Conservation (phyloP, 1,140 invertebrate species). For the Aporrectodea caliginosa region DNA sequence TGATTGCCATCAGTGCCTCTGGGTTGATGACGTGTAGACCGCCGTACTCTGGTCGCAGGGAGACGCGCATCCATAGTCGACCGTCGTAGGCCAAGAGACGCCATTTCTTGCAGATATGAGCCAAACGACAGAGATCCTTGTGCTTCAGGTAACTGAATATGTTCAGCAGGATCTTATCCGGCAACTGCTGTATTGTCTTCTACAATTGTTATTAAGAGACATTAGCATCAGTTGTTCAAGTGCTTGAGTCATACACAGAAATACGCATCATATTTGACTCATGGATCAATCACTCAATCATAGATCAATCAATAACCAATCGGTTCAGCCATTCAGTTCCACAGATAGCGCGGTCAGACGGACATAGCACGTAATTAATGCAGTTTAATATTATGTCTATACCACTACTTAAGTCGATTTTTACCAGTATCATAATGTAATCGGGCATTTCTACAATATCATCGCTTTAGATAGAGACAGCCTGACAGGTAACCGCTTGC, state of each 20-base stretch:
- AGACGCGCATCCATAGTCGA: conserved; percentile 90
- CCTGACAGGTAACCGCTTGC: too few relatives aligned
- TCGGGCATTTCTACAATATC: too few relatives aligned
- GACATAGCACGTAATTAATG: neutral
- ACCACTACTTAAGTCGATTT: too few relatives aligned
- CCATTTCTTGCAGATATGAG: conserved; percentile 88
- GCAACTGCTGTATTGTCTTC: conserved; percentile 78
- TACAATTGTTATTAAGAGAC: neutral
- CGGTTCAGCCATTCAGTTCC: too few relatives aligned
- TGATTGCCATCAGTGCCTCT: conserved; percentile 52
- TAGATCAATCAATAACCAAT: too few relatives aligned
- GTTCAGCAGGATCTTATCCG: conserved; percentile 90
- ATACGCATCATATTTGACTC: neutral
- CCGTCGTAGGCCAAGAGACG: conserved; percentile 90
- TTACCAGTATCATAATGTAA: too few relatives aligned
- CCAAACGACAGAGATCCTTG: conserved; percentile 83
- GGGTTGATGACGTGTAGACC: conserved; percentile 64
- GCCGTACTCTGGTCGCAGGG: conserved; percentile 92
- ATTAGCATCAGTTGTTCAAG: neutral
- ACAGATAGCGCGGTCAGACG: neutral
- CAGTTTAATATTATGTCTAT: too few relatives aligned
- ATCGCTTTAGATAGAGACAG: too few relatives aligned
- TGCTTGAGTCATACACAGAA: neutral
- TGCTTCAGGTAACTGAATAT: conserved; percentile 93
- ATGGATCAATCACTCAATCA: too few relatives aligned